Conservation (phyloP, 1,140 invertebrate species). For the Brachionus paranguensis region DNA sequence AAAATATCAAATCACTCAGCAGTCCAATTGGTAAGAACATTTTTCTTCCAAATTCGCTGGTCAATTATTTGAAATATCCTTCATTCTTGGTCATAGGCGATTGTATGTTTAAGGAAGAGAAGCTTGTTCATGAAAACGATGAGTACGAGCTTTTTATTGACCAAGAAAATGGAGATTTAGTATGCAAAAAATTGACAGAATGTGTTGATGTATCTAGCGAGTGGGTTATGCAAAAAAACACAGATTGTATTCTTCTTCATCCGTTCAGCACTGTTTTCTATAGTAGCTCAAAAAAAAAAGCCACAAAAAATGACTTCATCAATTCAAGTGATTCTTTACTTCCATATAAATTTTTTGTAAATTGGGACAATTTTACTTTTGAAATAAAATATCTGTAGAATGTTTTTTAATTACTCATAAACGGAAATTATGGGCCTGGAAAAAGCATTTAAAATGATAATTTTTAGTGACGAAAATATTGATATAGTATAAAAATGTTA, state of each 20-base stretch:
- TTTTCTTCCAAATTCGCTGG: background rate
- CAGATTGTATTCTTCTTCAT: constrained; percentile 2
- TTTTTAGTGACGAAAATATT: too few species aligned
- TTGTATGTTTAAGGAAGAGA: background rate
- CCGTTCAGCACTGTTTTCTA: background rate
- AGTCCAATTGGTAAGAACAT: background rate
- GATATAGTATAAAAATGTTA: too few species aligned
- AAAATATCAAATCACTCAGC: background rate
- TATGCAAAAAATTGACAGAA: background rate
- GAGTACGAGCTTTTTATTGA: background rate
- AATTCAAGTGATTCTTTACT: background rate
- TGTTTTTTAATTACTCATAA: background rate
- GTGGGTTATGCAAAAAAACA: background rate
- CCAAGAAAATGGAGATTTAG: background rate
- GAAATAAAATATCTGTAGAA: constrained; percentile 1
- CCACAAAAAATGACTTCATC: background rate
- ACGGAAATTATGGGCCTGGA: too few species aligned
- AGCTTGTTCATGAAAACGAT: constrained; percentile 22
- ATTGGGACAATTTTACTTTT: constrained; percentile 21
- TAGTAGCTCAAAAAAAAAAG: background rate
- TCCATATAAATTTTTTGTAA: constrained; percentile 22
- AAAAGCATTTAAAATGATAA: too few species aligned
- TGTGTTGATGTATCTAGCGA: background rate
- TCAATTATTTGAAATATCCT: constrained; percentile 17
- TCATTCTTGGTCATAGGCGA: constrained; percentile 7